phyloP scores from a whole-genome alignment of 2,888 invertebrate genomes.

The Thymelicus lineola region DNA sequence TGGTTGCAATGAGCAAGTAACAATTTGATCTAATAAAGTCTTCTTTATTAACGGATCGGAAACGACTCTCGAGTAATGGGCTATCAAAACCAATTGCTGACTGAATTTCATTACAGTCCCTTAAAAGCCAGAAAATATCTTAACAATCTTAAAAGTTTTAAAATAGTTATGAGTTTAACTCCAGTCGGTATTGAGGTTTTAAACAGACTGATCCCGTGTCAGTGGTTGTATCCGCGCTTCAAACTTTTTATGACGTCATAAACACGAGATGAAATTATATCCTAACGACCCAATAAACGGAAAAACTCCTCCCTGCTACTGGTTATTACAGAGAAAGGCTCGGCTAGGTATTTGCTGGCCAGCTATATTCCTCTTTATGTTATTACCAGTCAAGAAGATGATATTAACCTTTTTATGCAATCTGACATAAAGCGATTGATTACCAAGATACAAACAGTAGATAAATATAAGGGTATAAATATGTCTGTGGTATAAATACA shows the following conservation, averaged over 20 bases:
- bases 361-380: conserved; percentile 39
- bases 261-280: conserved; percentile 83
- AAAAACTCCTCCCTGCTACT: conserved; percentile 74
- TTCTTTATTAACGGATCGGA: too few species aligned
- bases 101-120: too few species aligned
- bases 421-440: conserved; percentile 36
- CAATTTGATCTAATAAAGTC: too few species aligned
- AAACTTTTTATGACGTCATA: conserved; percentile 80
- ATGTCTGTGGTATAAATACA: too few species aligned
- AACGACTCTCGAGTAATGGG: too few species aligned
- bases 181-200: conserved; percentile 17
- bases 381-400: conserved; percentile 34
- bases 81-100: too few species aligned
- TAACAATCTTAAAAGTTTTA: too few species aligned
- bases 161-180: background rate
- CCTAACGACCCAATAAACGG: conserved; percentile 81
- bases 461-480: background rate
- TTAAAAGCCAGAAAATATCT: too few species aligned
- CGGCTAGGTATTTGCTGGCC: conserved; percentile 35
- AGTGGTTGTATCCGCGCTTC: conserved; percentile 75
- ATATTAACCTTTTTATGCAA: conserved; percentile 36
- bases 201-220: conserved; percentile 52
- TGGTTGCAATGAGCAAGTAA: too few species aligned
- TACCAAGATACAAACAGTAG: conserved; percentile 13
- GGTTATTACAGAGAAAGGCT: conserved; percentile 73